Percentiles rank a stretch among this genome's conserved stretches.
These are phyloP conservation scores for Variabilichromis moorii DNA, from an alignment of 2,113 vertebrate genomes.

Conservation along the genomic window DNA sequence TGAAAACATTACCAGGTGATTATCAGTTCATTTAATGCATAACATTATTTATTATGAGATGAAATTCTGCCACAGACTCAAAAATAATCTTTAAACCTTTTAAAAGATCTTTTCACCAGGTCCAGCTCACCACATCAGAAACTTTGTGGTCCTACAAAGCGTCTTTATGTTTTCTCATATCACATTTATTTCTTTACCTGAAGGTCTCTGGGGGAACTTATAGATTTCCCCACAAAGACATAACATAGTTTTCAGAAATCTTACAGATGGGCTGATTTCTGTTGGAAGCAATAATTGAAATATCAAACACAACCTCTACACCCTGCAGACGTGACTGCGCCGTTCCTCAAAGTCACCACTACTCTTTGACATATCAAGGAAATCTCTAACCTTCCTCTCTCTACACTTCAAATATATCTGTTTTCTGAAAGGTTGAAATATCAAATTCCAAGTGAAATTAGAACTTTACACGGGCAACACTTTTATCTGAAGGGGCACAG, in stretches of 20 bases:
- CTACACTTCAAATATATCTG: neutral
- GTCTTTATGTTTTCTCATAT: neutral
- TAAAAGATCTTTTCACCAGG: neutral
- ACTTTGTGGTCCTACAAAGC: neutral
- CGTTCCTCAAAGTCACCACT: constrained; percentile 2
- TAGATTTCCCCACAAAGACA: neutral
- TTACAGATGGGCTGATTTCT: neutral
- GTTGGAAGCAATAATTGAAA: neutral
- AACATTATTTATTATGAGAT: neutral
- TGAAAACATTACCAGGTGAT: neutral
- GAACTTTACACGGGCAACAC: constrained; percentile 20
- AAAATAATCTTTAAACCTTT: neutral
- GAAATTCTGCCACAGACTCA: neutral
- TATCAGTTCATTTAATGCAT: neutral
- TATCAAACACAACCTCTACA: neutral
- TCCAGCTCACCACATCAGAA: neutral
- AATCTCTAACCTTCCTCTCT: neutral
- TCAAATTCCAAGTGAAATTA: constrained; percentile 15
- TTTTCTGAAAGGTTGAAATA: constrained; percentile 7
- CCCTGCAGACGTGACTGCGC: neutral
- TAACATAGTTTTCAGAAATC: neutral
- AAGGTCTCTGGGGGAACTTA: neutral
- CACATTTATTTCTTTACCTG: neutral
- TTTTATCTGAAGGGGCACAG: neutral
- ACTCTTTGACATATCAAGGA: constrained; percentile 8